A percentile compares a stretch with the other conserved stretches of the same genome.
Evolutionary conservation across 2,888 invertebrate genomes (phyloP).

Genomic region (Apoderus coryli): DNA sequence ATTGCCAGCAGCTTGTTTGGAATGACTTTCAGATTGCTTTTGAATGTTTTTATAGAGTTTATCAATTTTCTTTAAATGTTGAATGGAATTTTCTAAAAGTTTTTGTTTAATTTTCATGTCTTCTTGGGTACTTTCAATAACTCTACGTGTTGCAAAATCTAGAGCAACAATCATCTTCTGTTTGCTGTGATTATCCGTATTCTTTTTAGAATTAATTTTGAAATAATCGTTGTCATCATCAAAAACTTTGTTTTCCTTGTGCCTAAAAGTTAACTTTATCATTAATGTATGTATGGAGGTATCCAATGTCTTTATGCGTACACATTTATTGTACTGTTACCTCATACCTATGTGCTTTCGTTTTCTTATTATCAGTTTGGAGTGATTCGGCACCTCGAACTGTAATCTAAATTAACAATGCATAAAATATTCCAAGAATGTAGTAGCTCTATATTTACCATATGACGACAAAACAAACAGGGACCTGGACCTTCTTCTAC

Average conservation of each 20-base stretch:
- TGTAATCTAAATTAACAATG: conserved; percentile 21
- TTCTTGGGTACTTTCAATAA: conserved; percentile 25
- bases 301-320: no score
- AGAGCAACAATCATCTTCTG: conserved; percentile 29
- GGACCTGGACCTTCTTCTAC: conserved; percentile 94
- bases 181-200: conserved; percentile 21
- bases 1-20: conserved; percentile 2
- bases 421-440: no score
- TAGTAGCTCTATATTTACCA: no score
- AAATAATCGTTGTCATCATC: conserved; percentile 95
- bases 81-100: conserved; percentile 23
- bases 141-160: conserved; percentile 29
- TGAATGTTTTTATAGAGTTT: conserved; percentile 24
- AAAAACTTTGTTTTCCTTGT: conserved; percentile 53
- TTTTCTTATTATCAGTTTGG: no score
- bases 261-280: conserved; percentile 18
- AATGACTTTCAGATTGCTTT: conserved; percentile 14
- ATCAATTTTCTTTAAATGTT: conserved; percentile 25
- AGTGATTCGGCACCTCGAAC: conserved; percentile 21
- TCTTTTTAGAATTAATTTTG: conserved; percentile 61
- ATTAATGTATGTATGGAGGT: no score
- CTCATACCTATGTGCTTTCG: no score
- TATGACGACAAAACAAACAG: conserved; percentile 78
- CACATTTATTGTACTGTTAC: no score
- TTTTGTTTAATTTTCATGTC: conserved; percentile 23